Evolutionary conservation across 64 coral and sea anemone species (phyloP).

Genomic region (Exaiptasia diaphana): DNA sequence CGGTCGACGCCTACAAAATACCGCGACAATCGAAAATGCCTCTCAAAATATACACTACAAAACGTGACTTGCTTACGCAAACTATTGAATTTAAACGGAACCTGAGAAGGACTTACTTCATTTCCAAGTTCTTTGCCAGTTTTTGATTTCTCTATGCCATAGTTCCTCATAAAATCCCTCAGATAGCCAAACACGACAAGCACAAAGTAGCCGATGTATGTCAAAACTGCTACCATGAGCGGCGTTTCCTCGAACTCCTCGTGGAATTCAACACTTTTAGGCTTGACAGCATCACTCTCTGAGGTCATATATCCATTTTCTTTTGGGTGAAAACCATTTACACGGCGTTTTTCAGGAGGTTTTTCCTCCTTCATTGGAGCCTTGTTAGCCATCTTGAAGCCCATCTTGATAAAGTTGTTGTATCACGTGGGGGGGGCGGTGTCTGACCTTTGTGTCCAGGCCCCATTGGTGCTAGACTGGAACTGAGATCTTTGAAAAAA

Average conservation of each 20-base stretch:
- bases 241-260: constrained; percentile 96
- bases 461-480: too few species aligned
- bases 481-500: too few species aligned
- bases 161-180: constrained; percentile 95
- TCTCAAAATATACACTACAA: too few species aligned
- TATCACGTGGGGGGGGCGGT: constrained; percentile 22
- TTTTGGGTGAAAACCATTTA: background rate
- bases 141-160: constrained; percentile 88
- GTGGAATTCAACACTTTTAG: constrained; percentile 36
- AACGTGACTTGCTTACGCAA: too few species aligned
- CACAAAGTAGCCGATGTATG: constrained; percentile 82
- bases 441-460: background rate
- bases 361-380: background rate
- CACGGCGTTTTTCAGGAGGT: constrained; percentile 6
- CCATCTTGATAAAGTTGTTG: background rate
- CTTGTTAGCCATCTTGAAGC: constrained; percentile 6
- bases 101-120: constrained; percentile 76
- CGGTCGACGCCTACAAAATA: too few species aligned
- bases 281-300: constrained; percentile 16
- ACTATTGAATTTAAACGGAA: too few species aligned
- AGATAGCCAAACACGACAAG: constrained; percentile 91
- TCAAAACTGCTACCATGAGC: constrained; percentile 88
- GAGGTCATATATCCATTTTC: constrained; percentile 51
- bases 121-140: constrained; percentile 82
- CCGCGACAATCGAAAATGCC: too few species aligned